Evolutionary conservation across 1,140 invertebrate genomes (phyloP).

Genomic region (Heterodera carotae): DNA sequence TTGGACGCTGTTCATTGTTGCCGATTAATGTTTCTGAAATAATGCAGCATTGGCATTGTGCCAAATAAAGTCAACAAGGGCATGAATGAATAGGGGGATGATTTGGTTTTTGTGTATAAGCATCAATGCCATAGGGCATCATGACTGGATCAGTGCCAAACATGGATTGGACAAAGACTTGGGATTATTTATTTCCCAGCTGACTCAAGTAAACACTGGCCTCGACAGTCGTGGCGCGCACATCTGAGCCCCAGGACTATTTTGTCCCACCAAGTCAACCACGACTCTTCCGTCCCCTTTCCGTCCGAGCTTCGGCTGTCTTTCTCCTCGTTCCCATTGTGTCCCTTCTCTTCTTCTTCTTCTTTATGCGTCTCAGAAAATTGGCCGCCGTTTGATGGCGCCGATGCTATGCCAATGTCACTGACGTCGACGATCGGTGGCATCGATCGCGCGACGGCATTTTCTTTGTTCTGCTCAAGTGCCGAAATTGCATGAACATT

Average conservation of each 20-base stretch:
- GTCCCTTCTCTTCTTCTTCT: neutral
- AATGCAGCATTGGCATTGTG: too few species aligned
- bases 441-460: neutral
- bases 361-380: neutral
- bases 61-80: too few species aligned
- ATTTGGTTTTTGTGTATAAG: too few species aligned
- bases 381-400: neutral
- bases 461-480: neutral
- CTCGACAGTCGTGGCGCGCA: conserved; percentile 27
- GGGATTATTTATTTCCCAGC: too few species aligned
- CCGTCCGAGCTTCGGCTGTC: neutral
- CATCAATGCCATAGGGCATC: too few species aligned
- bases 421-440: neutral
- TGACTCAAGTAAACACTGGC: neutral
- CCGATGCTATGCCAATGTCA: neutral
- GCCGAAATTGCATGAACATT: neutral
- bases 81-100: too few species aligned
- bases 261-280: conserved; percentile 22
- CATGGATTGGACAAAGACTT: too few species aligned
- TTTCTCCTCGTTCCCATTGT: neutral
- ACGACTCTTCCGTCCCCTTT: neutral
- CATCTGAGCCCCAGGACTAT: conserved; percentile 25
- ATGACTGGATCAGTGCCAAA: too few species aligned
- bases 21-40: conserved; percentile 17
- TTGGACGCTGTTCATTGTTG: neutral